Evolutionary conservation across 2,797 vertebrate genomes (phyloP), one percentile per base, ranked within the genome.

Genomic region (Darevskia mixta): DNA sequence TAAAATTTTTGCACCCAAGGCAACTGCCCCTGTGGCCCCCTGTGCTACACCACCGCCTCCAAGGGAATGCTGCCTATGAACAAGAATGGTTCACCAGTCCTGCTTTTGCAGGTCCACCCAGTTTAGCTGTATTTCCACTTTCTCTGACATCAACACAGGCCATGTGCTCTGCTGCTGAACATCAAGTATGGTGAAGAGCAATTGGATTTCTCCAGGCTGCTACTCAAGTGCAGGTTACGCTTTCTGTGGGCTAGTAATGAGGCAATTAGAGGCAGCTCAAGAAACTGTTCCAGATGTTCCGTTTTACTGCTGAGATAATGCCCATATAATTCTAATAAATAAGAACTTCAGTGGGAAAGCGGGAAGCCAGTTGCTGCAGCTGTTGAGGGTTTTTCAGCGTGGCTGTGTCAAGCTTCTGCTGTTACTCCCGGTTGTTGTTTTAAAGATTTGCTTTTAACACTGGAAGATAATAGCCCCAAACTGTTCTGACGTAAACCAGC

Each of bases 211-310:
- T 75, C 77, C 75, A 72, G 72, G 85, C 75, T n/a, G 7, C 85
- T 83, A 35, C 76, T 38, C 20, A 79, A 83, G 41, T 17, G n/a
- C 41, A 79, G 81, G 81, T 78, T 86, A 77, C 5, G 66, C 55
- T 72, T 89, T 79, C 75, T 66, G 8, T n/a, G 43, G 66, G 66
- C 2, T 55, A 73, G 89, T 82, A 86, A 89, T 32, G 67, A 90
- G 80, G 88, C 72, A 85, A 79, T 86, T 69, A 79, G 79, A 80
- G 69, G 45, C 86, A 79, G 80, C 58, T 25, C 8, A 73, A 72
- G 83, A 92, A 88, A 83, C 58, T 5, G 76, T 35, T 79, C 82
- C 81, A 71, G 88, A 77, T 41, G 83, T 43, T 11, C 35, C 11
- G 0, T 64, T 85, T 91, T 83, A 83, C 89, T 43, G 49, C 77